These are phyloP conservation scores for Urocolius indicus DNA, from an alignment of 2,113 vertebrate species.

Conservation along the genomic window DNA sequence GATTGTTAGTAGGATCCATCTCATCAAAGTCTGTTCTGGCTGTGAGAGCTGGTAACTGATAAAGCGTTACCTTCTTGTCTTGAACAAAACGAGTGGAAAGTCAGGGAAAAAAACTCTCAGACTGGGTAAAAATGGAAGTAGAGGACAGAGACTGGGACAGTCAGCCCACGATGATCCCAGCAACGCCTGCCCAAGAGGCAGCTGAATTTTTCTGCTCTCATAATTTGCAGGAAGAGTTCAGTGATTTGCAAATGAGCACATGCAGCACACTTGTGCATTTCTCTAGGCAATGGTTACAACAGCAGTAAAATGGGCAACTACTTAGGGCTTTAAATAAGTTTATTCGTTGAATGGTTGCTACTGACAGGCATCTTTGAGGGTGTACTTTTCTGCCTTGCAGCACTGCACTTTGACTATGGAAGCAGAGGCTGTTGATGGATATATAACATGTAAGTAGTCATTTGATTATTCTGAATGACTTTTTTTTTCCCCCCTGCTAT, in stretches of 20 bases:
- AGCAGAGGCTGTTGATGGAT: constrained; percentile 92
- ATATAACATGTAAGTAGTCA: constrained; percentile 90
- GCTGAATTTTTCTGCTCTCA: constrained; percentile 64
- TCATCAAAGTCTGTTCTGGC: constrained; percentile 54
- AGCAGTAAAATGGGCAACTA: constrained; percentile 69
- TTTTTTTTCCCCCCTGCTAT: neutral
- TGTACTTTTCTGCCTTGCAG: constrained; percentile 84
- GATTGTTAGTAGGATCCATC: constrained; percentile 53
- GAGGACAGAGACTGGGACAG: neutral
- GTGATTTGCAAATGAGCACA: constrained; percentile 71
- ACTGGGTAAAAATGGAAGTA: neutral
- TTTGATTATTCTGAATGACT: constrained; percentile 50
- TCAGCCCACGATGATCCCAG: neutral
- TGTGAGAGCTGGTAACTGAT: constrained; percentile 54
- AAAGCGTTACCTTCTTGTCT: neutral
- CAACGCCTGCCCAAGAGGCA: constrained; percentile 47
- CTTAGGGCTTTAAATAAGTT: constrained; percentile 74
- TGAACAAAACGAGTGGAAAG: neutral
- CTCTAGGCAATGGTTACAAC: constrained; percentile 74
- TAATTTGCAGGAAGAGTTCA: constrained; percentile 72
- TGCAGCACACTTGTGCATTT: constrained; percentile 66
- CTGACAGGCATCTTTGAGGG: constrained; percentile 72
- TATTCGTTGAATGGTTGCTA: constrained; percentile 75
- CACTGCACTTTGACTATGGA: constrained; percentile 89
- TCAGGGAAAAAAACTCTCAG: neutral